Evolutionary conservation across 64 coral and sea anemone genomes (phyloP).

Genomic region (Cladopsammia gracilis): DNA sequence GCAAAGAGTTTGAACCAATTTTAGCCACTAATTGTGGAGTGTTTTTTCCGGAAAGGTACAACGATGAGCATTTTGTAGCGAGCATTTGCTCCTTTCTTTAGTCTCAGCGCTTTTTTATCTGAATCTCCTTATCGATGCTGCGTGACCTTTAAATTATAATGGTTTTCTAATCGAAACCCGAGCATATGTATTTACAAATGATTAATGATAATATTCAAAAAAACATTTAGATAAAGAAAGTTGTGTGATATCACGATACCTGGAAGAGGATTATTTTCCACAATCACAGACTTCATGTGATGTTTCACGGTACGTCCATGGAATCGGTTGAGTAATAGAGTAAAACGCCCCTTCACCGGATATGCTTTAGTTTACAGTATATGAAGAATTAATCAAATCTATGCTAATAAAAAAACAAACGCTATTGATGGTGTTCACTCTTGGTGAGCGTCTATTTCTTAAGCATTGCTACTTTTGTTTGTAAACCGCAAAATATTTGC

Average conservation of each 20-base stretch:
- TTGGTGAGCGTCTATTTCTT: background rate
- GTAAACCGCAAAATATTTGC: constrained; percentile 15
- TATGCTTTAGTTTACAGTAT: background rate
- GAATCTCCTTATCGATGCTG: background rate
- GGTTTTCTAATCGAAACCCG: background rate
- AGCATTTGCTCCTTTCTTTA: background rate
- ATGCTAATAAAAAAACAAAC: constrained; percentile 23
- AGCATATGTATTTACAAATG: background rate
- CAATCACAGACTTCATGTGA: background rate
- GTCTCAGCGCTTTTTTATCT: background rate
- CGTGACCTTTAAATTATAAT: background rate
- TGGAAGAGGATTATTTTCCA: background rate
- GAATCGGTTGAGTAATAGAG: background rate
- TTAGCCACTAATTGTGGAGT: too few relatives aligned
- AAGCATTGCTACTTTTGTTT: background rate
- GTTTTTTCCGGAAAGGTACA: too few relatives aligned
- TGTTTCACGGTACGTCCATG: too few relatives aligned
- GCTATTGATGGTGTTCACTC: background rate
- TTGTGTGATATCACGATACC: background rate
- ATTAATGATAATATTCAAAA: background rate
- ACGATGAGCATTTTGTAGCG: too few relatives aligned
- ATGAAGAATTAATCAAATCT: background rate
- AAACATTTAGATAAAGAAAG: background rate
- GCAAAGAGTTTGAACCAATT: too few relatives aligned
- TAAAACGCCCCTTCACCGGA: background rate